Conservation (phyloP, 2,888 invertebrate species). For the Saturnia pavonia region DNA sequence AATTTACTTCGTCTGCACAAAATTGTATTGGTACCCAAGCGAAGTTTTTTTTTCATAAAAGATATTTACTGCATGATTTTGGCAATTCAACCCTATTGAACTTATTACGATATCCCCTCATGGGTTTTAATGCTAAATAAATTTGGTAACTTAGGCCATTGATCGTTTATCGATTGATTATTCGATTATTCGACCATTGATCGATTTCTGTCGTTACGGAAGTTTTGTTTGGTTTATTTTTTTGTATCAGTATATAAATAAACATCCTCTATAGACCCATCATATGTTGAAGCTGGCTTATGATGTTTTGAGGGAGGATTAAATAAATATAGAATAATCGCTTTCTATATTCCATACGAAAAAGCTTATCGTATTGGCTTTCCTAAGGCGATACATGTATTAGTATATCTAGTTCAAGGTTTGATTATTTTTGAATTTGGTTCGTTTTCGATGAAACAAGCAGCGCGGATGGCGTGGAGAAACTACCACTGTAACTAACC, state of each 20-base stretch:
- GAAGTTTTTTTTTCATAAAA: neutral
- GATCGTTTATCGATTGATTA: too few relatives aligned
- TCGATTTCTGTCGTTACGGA: too few relatives aligned
- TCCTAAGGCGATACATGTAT: neutral
- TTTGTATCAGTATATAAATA: neutral
- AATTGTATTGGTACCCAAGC: neutral
- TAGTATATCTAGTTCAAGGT: neutral
- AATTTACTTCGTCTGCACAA: neutral
- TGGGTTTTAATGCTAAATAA: neutral
- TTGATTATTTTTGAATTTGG: too few relatives aligned
- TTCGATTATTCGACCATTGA: too few relatives aligned
- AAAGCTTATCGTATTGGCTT: constrained; percentile 5
- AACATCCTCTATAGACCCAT: constrained; percentile 60
- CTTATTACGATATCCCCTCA: neutral
- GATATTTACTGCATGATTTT: too few relatives aligned
- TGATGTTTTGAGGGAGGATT: constrained; percentile 69
- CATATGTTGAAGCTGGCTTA: constrained; percentile 44
- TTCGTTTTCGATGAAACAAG: too few relatives aligned
- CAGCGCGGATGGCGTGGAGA: too few relatives aligned
- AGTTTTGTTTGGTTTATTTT: too few relatives aligned
- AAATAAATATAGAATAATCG: constrained; percentile 33
- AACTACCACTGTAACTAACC: too few relatives aligned
- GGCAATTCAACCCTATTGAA: neutral
- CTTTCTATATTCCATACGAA: constrained; percentile 1
- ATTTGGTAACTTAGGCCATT: neutral